Percentiles rank a stretch among this genome's conserved stretches.
Conservation (phyloP, 1,140 invertebrate genomes). For the Rhyzopertha dominica region DNA sequence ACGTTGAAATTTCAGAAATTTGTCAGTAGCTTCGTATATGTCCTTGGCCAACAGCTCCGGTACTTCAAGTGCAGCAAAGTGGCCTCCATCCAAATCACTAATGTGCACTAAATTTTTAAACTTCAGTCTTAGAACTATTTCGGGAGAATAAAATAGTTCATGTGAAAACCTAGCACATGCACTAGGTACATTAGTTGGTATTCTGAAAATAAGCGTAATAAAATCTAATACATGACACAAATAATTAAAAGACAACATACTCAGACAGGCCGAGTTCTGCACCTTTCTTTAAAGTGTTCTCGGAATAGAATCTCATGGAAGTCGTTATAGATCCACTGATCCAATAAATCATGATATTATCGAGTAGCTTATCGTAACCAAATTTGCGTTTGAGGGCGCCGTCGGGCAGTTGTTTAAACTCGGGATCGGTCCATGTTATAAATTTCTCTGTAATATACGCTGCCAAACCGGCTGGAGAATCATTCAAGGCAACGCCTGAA, state of each 20-base stretch:
- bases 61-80: constrained; percentile 80
- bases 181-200: constrained; percentile 56
- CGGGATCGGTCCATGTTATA: constrained; percentile 65
- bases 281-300: constrained; percentile 50
- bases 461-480: constrained; percentile 70
- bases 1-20: too few species aligned
- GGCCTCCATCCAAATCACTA: constrained; percentile 65
- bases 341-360: constrained; percentile 90
- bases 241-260: constrained; percentile 39
- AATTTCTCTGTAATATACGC: constrained; percentile 89
- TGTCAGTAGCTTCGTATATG: too few species aligned
- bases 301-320: constrained; percentile 70
- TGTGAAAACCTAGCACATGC: constrained; percentile 60
- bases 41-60: constrained; percentile 67
- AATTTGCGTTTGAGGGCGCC: constrained; percentile 65
- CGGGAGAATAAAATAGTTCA: constrained; percentile 53
- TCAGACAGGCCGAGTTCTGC: constrained; percentile 47
- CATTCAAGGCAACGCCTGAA: constrained; percentile 55
- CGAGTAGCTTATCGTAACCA: constrained; percentile 71
- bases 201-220: constrained; percentile 45
- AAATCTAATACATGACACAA: constrained; percentile 5
- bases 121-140: constrained; percentile 54
- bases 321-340: constrained; percentile 69
- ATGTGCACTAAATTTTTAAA: constrained; percentile 60
- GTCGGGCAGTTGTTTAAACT: constrained; percentile 55